These are phyloP conservation scores for Chironomus tepperi DNA, from an alignment of 1,140 invertebrate genomes.

Conservation along the genomic window DNA sequence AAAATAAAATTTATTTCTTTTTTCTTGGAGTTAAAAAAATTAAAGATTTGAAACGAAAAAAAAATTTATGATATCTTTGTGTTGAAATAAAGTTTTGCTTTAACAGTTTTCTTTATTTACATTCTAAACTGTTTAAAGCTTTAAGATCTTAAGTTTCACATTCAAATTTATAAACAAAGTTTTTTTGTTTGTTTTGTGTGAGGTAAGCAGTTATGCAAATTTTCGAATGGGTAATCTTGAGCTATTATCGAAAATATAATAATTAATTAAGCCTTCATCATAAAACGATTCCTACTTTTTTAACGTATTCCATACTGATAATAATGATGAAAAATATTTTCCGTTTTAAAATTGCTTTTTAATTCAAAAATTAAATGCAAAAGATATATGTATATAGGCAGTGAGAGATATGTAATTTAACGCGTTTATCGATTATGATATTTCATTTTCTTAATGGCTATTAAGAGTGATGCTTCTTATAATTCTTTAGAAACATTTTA, in stretches of 20 bases:
- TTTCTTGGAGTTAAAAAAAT: not conserved
- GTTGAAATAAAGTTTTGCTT: constrained; percentile 5
- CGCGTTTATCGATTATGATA: not conserved
- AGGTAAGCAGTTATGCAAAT: not conserved
- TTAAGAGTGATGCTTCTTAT: not conserved
- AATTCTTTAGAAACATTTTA: not conserved
- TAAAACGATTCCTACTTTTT: not conserved
- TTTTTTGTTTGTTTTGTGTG: constrained; percentile 2
- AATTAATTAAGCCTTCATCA: constrained; percentile 14
- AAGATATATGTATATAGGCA: too few relatives aligned
- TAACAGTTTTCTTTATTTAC: too few relatives aligned
- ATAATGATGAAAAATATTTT: constrained; percentile 18
- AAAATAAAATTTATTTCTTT: not conserved
- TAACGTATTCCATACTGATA: not conserved
- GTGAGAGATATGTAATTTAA: constrained; percentile 1
- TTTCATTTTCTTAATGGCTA: not conserved
- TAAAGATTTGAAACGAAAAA: not conserved
- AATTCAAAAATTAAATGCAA: not conserved
- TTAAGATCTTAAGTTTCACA: not conserved
- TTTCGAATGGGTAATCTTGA: not conserved
- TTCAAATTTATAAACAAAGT: not conserved
- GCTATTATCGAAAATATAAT: not conserved
- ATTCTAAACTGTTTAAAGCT: not conserved
- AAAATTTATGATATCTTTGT: constrained; percentile 15
- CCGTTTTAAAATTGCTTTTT: constrained; percentile 17